These are phyloP conservation scores for Ranitomeya imitator DNA, from an alignment of 2,113 vertebrate species.

Conservation along the genomic window DNA sequence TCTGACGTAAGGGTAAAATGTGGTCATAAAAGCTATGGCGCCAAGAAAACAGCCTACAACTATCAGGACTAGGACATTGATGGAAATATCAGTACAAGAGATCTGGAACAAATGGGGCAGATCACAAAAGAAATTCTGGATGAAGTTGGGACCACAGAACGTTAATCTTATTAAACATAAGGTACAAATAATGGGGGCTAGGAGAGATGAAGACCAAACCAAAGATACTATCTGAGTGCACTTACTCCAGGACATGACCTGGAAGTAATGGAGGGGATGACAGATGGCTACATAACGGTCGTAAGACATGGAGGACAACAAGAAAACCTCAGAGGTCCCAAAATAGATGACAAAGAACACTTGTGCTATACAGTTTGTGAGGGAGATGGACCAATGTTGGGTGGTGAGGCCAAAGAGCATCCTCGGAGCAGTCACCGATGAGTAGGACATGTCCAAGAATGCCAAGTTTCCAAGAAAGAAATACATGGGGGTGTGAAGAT, in stretches of 20 bases:
- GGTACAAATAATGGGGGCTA: neutral
- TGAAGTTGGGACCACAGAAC: neutral
- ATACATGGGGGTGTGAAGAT: constrained; percentile 62
- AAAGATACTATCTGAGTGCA: constrained; percentile 38
- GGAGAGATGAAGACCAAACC: neutral
- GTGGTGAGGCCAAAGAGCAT: constrained; percentile 59
- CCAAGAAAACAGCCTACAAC: neutral
- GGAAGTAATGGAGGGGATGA: constrained; percentile 57
- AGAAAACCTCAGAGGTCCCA: constrained; percentile 55
- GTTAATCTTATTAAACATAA: neutral
- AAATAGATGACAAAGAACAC: constrained; percentile 58
- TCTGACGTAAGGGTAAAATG: constrained; percentile 60
- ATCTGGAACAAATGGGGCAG: constrained; percentile 59
- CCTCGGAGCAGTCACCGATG: constrained; percentile 58
- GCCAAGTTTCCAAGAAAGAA: constrained; percentile 62
- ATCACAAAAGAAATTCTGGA: constrained; percentile 63
- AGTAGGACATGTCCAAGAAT: constrained; percentile 59
- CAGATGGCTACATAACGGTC: constrained; percentile 60
- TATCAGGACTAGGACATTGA: constrained; percentile 35
- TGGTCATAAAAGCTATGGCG: constrained; percentile 11
- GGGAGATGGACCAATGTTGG: constrained; percentile 29
- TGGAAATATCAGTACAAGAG: constrained; percentile 57
- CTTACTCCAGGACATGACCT: constrained; percentile 52
- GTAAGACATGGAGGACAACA: constrained; percentile 62
- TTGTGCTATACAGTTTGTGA: constrained; percentile 51